Evolutionary conservation across 2,888 invertebrate species (phyloP).

Genomic region (Ctenicera cuprea): DNA sequence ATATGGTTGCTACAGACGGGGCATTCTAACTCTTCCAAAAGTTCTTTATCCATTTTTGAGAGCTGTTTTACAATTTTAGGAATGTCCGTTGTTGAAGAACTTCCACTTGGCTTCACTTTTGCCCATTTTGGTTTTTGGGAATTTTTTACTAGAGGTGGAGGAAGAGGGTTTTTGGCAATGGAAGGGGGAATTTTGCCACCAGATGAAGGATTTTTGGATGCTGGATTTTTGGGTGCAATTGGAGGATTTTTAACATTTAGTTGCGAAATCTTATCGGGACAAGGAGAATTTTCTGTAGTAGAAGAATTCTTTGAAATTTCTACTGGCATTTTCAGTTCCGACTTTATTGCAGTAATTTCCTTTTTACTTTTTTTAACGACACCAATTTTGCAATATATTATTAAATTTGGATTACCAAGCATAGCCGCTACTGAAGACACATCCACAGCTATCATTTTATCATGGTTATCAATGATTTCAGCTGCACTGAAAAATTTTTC

Average conservation of each 20-base stretch:
- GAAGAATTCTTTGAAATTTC: no score
- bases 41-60: slow-evolving; percentile 60
- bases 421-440: slow-evolving; percentile 31
- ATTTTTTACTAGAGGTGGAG: not conserved
- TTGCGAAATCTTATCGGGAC: no score
- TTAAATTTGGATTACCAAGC: slow-evolving; percentile 29
- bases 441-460: slow-evolving; percentile 48
- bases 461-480: slow-evolving; percentile 34
- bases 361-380: slow-evolving; percentile 46
- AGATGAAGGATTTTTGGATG: not conserved
- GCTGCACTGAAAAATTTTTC: slow-evolving; percentile 32
- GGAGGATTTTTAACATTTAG: not conserved
- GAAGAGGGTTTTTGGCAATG: not conserved
- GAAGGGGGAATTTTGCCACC: not conserved
- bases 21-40: slow-evolving; percentile 66
- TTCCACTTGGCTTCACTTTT: not conserved
- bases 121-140: not conserved
- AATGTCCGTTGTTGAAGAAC: not conserved
- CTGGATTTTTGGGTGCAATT: not conserved
- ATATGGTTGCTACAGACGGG: slow-evolving; percentile 66
- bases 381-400: slow-evolving; percentile 42
- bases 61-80: not conserved
- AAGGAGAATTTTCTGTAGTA: not conserved
- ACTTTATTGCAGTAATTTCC: slow-evolving; percentile 22
- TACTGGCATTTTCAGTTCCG: not conserved